A percentile compares a stretch with the other conserved stretches of the same genome.
These are phyloP conservation scores for Pomacea canaliculata DNA, from an alignment of 2,888 invertebrate species.

Conservation along the genomic window DNA sequence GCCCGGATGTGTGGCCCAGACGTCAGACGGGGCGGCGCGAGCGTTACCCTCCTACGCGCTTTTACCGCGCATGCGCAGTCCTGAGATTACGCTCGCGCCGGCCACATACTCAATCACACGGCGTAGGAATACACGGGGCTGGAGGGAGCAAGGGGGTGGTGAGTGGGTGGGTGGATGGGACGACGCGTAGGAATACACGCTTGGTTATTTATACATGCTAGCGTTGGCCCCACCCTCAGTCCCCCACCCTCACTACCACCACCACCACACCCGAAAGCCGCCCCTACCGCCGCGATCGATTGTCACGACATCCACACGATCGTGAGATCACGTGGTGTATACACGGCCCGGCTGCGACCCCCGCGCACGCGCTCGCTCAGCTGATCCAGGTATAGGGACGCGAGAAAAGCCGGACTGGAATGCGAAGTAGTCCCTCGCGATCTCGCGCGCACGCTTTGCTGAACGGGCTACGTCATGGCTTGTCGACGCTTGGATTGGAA, in stretches of 20 bases:
- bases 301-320: slow-evolving; percentile 8
- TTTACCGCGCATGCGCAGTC: slow-evolving; percentile 18
- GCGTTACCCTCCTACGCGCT: slow-evolving; percentile 25
- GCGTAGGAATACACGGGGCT: slow-evolving; percentile 17
- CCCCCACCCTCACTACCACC: not conserved
- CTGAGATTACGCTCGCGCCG: not conserved
- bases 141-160: no score
- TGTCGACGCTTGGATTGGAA: not conserved
- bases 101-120: slow-evolving; percentile 22
- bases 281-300: not conserved
- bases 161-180: not conserved
- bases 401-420: no score
- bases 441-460: not conserved
- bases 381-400: slow-evolving; percentile 5
- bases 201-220: slow-evolving; percentile 8
- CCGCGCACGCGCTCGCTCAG: slow-evolving; percentile 6
- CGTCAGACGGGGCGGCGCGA: slow-evolving; percentile 11
- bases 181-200: slow-evolving; percentile 23
- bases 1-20: slow-evolving; percentile 27
- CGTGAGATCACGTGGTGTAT: slow-evolving; percentile 12
- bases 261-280: not conserved
- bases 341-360: not conserved
- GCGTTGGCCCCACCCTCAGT: slow-evolving; percentile 4
- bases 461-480: not conserved
- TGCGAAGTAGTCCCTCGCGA: no score